phyloP scores from a whole-genome alignment of 2,797 vertebrate genomes.

The Trachurus trachurus region DNA sequence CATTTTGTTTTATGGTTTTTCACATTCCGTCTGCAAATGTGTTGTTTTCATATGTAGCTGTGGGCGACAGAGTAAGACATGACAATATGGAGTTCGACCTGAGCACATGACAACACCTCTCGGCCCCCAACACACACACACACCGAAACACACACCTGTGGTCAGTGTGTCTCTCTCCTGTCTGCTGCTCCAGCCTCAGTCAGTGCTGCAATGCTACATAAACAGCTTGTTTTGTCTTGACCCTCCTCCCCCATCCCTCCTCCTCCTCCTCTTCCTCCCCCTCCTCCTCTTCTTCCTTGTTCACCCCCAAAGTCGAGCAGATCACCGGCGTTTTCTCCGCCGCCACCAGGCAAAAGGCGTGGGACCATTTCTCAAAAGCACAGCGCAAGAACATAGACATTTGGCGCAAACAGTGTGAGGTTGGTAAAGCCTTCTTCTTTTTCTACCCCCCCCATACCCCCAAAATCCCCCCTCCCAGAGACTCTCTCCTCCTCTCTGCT shows the following conservation, averaged over 20 bases:
- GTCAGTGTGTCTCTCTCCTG: conserved; percentile 81
- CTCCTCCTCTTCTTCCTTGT: conserved; percentile 86
- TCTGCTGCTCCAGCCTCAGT: conserved; percentile 81
- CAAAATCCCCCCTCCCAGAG: conserved; percentile 57
- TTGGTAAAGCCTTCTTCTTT: conserved; percentile 90
- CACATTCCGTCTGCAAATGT: no score
- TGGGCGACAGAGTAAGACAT: no score
- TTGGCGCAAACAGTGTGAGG: conserved; percentile 99
- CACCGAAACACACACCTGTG: no score
- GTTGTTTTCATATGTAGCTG: no score
- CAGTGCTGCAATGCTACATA: conserved; percentile 92
- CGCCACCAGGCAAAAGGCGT: conserved; percentile 98
- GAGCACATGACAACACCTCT: no score
- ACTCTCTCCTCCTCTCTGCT: conserved; percentile 51
- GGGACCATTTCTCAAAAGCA: conserved; percentile 99
- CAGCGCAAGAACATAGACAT: conserved; percentile 99
- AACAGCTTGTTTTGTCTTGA: conserved; percentile 99
- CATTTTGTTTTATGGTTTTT: no score
- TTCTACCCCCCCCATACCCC: conserved; percentile 81
- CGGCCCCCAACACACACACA: no score
- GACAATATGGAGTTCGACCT: no score
- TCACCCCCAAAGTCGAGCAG: conserved; percentile 97
- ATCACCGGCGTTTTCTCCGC: conserved; percentile 98
- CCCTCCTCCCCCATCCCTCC: conserved; percentile 74
- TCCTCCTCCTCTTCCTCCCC: conserved; percentile 72